Evolutionary conservation across 2,113 vertebrate genomes (phyloP), one percentile per base, ranked within the genome.

Genomic region (Eulacestoma nigropectus): DNA sequence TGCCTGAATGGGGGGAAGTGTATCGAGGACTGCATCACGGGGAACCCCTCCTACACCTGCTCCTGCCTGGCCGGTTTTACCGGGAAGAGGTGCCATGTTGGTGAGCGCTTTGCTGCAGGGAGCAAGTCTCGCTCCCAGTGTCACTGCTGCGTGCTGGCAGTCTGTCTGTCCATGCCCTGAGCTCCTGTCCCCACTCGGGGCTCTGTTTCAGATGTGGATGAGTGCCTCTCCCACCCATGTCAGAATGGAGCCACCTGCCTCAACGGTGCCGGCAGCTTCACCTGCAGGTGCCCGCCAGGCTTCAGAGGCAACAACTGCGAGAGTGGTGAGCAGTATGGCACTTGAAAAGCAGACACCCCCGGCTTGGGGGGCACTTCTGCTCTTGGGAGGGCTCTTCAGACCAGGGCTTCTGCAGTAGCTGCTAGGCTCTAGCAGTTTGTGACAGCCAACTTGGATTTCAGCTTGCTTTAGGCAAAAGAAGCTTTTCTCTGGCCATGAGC

Each of bases 21-120:
- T 97, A 99, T 99, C 0, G 99, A 99, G 15, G 99, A 99, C 98
- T 99, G 99, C n/a, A 98, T 99, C 90, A 99, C 98, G 0, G 99
- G 99, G 50, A 99, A 99, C 93, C 99, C 99, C 81, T 99, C 99
- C 79, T 99, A 99, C 84, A 98, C 98, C 76, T 99, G 99, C 97
- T 99, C 99, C 86, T 99, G 99, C 97, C 98, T 99, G 75, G 98
- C 99, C 0, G 99, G 99, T 86, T 99, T 99, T 96, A 99, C 98
- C 0, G 99, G 99, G 41, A 98, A 98, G 90, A 98, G 97, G 30
- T 99, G 99, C 97, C 99, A 99, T 46, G 98, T 99, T 13, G 98
- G 99, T 99, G 97, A 98, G 98, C 77, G 3, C 37, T 60, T 16
- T 39, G 59, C 68, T 4, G 3, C 7, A 2, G 25, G 84, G 73